Base-by-base conservation (phyloP, 2,888 invertebrate species). In the Philopedon plagiatum region DNA sequence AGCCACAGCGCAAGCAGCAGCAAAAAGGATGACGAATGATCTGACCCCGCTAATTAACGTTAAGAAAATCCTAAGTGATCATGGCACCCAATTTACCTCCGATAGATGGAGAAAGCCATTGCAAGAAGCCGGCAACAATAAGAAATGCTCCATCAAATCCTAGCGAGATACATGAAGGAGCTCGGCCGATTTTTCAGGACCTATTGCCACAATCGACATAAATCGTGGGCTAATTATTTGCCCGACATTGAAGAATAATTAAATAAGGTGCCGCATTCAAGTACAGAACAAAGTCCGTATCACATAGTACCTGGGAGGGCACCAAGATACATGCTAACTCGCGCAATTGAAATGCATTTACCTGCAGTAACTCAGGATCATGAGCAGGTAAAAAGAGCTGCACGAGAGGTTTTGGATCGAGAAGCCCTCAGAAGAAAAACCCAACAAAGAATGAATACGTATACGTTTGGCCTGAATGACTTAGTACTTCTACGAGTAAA, bases 81-180 rank as follows among this genome's bases (percentile, higher is more conserved):
- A 78, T 46, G 78, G 79, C 7, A 56, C 70, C 11, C 79, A 79
- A 54, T 79, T 80, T 56, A 74, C 76, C 0, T 71, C 75, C 0
- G 51, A 54, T 13, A 39, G 23, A 11, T 79, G 79, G 79, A 23
- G 49, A 15, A 26, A 61, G 2, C 11, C 26, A 11, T n/a, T 73
- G 44, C 21, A 15, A 11, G 15, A 34, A 11, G 7, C 34, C 19
- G 54, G 51, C 70, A 7, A 70, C 70, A 8, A 64, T 74, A 11
- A 51, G 74, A 1, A 70, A 76, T 62, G 73, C 76, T 5, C 54
- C 54, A 26, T 68, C 68, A 15, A 75, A 75, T 37, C 75, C 75
- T 13, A 56, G 65, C 57, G 65, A 65, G 65, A 19, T 51, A 54
- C n/a, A 65, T 65, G 65, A 37, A 26, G 34, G 65, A 65, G 29